Evolutionary conservation across 2,888 invertebrate species (phyloP).

Genomic region (Acanthacorydalis orientalis): DNA sequence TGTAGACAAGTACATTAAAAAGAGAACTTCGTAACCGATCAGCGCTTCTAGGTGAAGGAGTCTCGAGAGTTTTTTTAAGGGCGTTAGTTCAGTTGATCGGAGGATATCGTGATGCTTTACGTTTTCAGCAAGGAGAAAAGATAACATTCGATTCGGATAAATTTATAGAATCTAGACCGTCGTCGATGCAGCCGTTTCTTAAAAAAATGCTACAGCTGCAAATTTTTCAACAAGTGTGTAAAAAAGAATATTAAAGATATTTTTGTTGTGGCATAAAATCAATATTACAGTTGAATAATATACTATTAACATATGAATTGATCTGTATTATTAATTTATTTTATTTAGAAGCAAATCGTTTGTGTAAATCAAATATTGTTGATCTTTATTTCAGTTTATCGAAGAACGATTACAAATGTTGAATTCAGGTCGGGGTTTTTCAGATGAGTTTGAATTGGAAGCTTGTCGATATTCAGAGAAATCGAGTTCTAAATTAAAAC

Average conservation of each 20-base stretch:
- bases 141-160: constrained; percentile 77
- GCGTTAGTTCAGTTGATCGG: constrained; percentile 89
- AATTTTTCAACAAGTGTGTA: constrained; percentile 74
- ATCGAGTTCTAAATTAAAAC: constrained; percentile 42
- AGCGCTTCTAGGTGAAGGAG: constrained; percentile 72
- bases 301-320: background rate
- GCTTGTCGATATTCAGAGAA: constrained; percentile 54
- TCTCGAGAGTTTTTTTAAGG: constrained; percentile 80
- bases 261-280: too few species aligned
- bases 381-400: constrained; percentile 52
- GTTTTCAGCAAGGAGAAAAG: constrained; percentile 49
- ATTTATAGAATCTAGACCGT: constrained; percentile 73
- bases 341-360: constrained; percentile 1
- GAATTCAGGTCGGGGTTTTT: constrained; percentile 82
- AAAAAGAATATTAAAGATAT: background rate
- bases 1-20: constrained; percentile 54
- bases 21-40: constrained; percentile 60
- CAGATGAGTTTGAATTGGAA: constrained; percentile 91
- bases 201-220: constrained; percentile 82
- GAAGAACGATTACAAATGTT: constrained; percentile 85
- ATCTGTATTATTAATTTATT: constrained; percentile 4
- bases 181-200: constrained; percentile 75
- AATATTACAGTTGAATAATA: background rate
- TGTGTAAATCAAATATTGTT: constrained; percentile 6
- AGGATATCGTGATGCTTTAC: constrained; percentile 81